Conservation (phyloP, 2,113 vertebrate genomes). For the Pterocles orientalis region DNA sequence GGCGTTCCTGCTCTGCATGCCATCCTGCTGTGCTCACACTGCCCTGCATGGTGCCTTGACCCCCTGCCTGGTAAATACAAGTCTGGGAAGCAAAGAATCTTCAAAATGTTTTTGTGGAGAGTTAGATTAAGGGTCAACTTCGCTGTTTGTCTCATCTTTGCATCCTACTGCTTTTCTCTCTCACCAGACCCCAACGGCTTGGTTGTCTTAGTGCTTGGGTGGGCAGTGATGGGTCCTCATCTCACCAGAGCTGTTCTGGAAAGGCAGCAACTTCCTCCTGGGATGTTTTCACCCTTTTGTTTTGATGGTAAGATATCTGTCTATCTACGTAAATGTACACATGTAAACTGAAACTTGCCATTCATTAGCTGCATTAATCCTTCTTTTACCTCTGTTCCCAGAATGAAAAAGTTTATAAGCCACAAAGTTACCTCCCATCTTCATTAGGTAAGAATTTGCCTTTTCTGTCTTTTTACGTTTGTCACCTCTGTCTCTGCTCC, state of each 20-base stretch:
- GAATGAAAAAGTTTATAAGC: background rate
- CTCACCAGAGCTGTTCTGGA: background rate
- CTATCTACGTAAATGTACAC: background rate
- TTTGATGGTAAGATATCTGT: background rate
- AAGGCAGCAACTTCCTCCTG: background rate
- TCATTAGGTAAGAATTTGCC: background rate
- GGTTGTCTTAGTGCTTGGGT: background rate
- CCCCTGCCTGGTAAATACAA: background rate
- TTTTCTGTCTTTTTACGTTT: background rate
- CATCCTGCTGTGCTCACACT: rapidly evolving
- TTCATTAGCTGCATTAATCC: background rate
- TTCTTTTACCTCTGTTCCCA: background rate
- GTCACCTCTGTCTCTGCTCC: background rate
- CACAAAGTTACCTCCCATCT: background rate
- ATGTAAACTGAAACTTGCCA: background rate
- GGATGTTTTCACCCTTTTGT: background rate
- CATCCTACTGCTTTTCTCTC: background rate
- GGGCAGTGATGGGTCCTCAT: rapidly evolving
- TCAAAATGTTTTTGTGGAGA: too few species aligned
- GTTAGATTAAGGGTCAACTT: background rate
- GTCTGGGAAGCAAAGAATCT: background rate
- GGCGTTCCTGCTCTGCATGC: background rate
- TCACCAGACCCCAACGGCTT: background rate
- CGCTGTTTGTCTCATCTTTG: background rate
- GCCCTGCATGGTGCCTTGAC: background rate